Evolutionary conservation across 1,140 invertebrate genomes (phyloP), one percentile per base, ranked within the genome.

Genomic region (Alviniconcha marisindica): DNA sequence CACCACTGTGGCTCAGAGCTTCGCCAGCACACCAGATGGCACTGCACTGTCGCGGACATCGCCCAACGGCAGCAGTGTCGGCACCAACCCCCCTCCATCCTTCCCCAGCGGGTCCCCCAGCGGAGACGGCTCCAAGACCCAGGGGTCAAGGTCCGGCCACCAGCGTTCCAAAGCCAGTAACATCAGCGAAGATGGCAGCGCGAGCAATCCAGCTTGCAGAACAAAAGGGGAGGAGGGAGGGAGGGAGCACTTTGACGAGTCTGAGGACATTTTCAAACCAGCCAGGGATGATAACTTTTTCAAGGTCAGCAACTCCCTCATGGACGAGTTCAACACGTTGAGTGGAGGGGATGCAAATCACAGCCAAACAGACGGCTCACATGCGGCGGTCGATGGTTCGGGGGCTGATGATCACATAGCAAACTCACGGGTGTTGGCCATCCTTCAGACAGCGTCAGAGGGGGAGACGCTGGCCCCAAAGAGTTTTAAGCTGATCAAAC

Each of bases 401-500:
- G 33, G 36, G 14, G 7, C 66, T 31, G 56, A 60, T 4, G 44
- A 48, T 28, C 18, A 60, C 7, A 24, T 4, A 28, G 24, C 24
- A 24, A 40, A 24, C 18, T 10, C 28, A 18, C 78, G 28, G 1
- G 40, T 80, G 7, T 66, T 40, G 4, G 78, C 54, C 33, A 38
- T 80, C n/a, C 38, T 80, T 15, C 56, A 80, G 36, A 80, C 56
- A 18, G 78, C 92, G 96, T 97, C 85, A 96, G 96, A 69, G 96
- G 97, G 92, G 90, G 93, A 88, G 5, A 33, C 63, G 18, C 76
- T 76, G 31, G 36, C 15, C 31, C 60, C 82, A n/a, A 76, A 38
- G 33, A 56, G 51, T 40, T 83, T 78, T 66, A 42, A 44, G 28
- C 76, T 76, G 24, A 21, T 83, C 54, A 44, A 36, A 33, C 33